Conservation (phyloP, 2,888 invertebrate species). For the Campaea margaritaria region DNA sequence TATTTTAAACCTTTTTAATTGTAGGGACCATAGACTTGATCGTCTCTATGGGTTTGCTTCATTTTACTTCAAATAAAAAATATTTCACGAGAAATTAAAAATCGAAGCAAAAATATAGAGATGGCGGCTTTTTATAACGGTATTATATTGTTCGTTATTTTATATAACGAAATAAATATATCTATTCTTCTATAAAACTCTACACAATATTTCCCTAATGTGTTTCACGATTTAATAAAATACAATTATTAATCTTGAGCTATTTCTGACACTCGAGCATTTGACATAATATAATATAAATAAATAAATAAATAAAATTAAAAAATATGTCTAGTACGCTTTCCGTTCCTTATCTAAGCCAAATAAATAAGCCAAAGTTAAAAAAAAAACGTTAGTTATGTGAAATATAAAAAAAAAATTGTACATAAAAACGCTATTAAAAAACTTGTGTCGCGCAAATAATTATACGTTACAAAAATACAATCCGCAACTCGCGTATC, state of each 20-base stretch:
- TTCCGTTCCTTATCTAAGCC: conserved; percentile 69
- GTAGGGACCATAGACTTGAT: conserved; percentile 79
- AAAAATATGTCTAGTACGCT: conserved; percentile 38
- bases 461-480: conserved; percentile 55
- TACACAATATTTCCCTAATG: conserved; percentile 44
- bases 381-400: conserved; percentile 51
- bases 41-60: conserved; percentile 63
- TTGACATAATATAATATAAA: conserved; percentile 45
- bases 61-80: conserved; percentile 27
- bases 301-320: conserved; percentile 30
- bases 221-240: conserved; percentile 44
- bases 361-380: conserved; percentile 80
- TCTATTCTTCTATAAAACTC: conserved; percentile 48
- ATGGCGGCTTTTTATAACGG: conserved; percentile 58
- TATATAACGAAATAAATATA: conserved; percentile 45
- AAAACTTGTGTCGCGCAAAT: conserved; percentile 51
- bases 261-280: conserved; percentile 60
- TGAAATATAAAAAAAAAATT: conserved; percentile 41
- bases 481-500: conserved; percentile 66
- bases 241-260: conserved; percentile 27
- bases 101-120: conserved; percentile 57
- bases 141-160: conserved; percentile 57
- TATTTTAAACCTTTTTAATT: conserved; percentile 60
- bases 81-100: conserved; percentile 29
- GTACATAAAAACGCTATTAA: conserved; percentile 47